Evolutionary conservation across 1,140 invertebrate genomes (phyloP).

Genomic region (Euwallacea similis): DNA sequence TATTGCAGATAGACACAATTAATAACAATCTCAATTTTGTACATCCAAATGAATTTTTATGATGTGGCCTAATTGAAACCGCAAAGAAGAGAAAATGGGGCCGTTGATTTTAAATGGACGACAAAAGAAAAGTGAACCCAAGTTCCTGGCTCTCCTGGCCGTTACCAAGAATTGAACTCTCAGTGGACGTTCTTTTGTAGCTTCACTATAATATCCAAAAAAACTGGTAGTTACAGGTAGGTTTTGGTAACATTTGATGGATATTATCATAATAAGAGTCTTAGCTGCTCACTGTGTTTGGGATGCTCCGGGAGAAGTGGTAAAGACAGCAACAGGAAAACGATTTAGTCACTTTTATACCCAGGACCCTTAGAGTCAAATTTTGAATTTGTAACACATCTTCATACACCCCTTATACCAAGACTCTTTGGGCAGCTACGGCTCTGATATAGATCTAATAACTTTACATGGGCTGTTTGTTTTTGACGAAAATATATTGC

Average conservation of each 20-base stretch:
- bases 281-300: slow-evolving; percentile 56
- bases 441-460: slow-evolving; percentile 56
- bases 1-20: too few species aligned
- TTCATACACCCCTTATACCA: slow-evolving; percentile 52
- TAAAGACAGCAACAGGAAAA: slow-evolving; percentile 52
- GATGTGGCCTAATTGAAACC: slow-evolving; percentile 41
- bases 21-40: neutral
- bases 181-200: slow-evolving; percentile 56
- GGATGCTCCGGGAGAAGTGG: slow-evolving; percentile 47
- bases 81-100: slow-evolving; percentile 29
- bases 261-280: slow-evolving; percentile 5
- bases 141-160: too few species aligned
- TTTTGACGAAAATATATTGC: slow-evolving; percentile 47
- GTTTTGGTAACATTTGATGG: neutral
- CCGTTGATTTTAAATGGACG: slow-evolving; percentile 54
- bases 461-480: slow-evolving; percentile 47
- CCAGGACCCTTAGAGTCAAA: slow-evolving; percentile 47
- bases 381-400: slow-evolving; percentile 48
- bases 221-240: slow-evolving; percentile 53
- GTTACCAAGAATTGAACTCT: slow-evolving; percentile 46
- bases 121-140: slow-evolving; percentile 35
- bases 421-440: slow-evolving; percentile 56
- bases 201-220: slow-evolving; percentile 53
- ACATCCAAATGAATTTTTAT: slow-evolving; percentile 22
- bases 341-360: slow-evolving; percentile 50